A percentile compares a stretch with the other conserved stretches of the same genome.
Conservation (phyloP, 2,113 vertebrate species). For the Octodon degus region DNA sequence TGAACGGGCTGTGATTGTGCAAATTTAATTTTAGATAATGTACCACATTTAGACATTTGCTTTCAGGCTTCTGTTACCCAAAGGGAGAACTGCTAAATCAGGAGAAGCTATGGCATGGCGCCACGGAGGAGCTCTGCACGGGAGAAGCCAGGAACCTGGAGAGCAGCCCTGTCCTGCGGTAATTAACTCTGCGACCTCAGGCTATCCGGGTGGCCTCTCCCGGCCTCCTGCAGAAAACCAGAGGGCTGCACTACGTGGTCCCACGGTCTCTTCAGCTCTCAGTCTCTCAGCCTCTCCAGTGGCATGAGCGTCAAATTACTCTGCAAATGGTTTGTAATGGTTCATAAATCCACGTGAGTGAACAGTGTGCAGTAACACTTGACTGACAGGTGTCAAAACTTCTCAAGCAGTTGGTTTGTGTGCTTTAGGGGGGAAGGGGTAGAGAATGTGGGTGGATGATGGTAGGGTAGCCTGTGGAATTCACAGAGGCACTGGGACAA, state of each 20-base stretch:
- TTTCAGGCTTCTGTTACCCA: conserved; percentile 64
- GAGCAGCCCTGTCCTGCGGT: neutral
- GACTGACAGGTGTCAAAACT: neutral
- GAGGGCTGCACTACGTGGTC: neutral
- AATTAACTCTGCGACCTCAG: conserved; percentile 55
- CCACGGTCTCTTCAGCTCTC: conserved; percentile 3
- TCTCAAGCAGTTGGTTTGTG: neutral
- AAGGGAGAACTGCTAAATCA: conserved; percentile 55
- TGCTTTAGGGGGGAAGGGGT: neutral
- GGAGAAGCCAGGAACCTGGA: neutral
- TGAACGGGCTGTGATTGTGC: conserved; percentile 62
- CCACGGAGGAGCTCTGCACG: neutral
- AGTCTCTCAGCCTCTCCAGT: neutral
- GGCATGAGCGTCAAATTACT: conserved; percentile 19
- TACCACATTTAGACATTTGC: conserved; percentile 62
- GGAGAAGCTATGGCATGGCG: neutral
- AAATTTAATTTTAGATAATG: conserved; percentile 78
- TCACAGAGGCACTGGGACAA: neutral
- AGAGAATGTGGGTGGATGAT: too few relatives aligned
- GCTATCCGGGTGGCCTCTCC: conserved; percentile 2
- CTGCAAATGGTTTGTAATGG: neutral
- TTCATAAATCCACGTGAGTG: neutral
- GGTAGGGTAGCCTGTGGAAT: neutral
- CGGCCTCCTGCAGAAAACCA: conserved; percentile 23
- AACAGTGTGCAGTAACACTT: neutral